Evolutionary conservation across 2,113 vertebrate genomes (phyloP).

Genomic region (Pseudorectes ferrugineus): DNA sequence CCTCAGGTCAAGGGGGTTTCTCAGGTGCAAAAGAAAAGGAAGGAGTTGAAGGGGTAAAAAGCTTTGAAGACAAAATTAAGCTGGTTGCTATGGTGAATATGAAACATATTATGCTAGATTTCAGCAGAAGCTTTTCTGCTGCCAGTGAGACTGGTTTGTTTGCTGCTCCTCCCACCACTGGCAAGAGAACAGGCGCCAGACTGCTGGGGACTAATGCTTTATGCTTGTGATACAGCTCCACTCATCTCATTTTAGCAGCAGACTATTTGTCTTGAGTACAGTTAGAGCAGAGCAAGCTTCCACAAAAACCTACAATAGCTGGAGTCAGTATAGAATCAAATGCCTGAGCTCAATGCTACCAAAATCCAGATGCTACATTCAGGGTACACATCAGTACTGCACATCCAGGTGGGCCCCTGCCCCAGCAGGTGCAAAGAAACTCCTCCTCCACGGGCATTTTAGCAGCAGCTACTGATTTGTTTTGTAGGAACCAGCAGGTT

Average conservation of each 20-base stretch:
- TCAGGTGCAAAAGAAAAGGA: background rate
- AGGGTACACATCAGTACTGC: background rate
- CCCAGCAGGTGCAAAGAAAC: background rate
- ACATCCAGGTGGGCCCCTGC: background rate
- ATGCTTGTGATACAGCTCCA: background rate
- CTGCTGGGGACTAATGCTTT: background rate
- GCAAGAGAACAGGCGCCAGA: background rate
- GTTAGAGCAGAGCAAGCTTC: background rate
- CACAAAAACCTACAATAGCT: background rate
- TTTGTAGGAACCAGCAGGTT: background rate
- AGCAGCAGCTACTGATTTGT: background rate
- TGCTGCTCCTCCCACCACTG: background rate
- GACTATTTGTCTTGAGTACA: background rate
- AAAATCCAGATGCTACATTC: background rate
- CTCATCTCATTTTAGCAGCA: constrained; percentile 1
- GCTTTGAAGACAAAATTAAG: background rate
- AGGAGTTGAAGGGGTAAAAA: background rate
- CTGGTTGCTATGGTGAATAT: background rate
- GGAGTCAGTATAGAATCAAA: background rate
- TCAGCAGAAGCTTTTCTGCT: constrained; percentile 7
- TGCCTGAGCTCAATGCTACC: accelerated
- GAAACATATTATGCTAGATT: background rate
- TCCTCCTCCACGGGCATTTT: background rate
- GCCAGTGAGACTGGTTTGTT: background rate
- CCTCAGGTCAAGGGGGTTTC: background rate